A percentile compares a stretch with the other conserved stretches of the same genome.
phyloP scores from a whole-genome alignment of 2,797 vertebrate genomes.

The Megalops cyprinoides region DNA sequence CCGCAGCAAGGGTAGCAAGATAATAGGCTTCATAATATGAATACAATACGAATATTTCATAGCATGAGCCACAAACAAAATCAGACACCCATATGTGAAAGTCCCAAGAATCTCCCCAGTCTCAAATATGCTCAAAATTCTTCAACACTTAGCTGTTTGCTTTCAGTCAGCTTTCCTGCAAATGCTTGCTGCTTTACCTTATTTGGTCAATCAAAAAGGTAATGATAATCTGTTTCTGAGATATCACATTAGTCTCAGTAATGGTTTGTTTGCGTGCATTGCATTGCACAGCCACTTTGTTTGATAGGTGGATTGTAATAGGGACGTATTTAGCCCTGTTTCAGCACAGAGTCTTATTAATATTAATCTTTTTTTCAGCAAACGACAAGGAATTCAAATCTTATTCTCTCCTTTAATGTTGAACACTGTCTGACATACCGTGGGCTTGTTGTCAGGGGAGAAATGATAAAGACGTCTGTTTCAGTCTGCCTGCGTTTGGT shows the following conservation, averaged over 20 bases:
- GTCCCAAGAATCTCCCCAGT: neutral
- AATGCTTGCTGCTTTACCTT: neutral
- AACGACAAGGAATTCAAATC: neutral
- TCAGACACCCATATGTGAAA: neutral
- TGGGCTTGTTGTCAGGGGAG: too few species aligned
- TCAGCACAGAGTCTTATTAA: neutral
- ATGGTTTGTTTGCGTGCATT: neutral
- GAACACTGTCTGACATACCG: neutral
- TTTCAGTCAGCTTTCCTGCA: neutral
- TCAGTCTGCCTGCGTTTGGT: neutral
- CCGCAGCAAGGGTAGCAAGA: too few species aligned
- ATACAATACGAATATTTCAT: too few species aligned
- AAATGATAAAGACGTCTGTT: neutral
- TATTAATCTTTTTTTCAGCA: neutral
- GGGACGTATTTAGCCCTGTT: neutral
- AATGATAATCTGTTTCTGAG: neutral
- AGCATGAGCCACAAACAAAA: too few species aligned
- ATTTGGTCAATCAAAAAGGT: neutral
- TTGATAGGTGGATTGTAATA: neutral
- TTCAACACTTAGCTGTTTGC: neutral
- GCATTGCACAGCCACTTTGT: neutral
- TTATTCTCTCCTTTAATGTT: neutral
- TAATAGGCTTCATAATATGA: too few species aligned
- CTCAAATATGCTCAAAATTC: neutral
- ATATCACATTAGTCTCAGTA: neutral